Evolutionary conservation across 2,797 vertebrate genomes (phyloP).

Genomic region (Pagetopsis macropterus): DNA sequence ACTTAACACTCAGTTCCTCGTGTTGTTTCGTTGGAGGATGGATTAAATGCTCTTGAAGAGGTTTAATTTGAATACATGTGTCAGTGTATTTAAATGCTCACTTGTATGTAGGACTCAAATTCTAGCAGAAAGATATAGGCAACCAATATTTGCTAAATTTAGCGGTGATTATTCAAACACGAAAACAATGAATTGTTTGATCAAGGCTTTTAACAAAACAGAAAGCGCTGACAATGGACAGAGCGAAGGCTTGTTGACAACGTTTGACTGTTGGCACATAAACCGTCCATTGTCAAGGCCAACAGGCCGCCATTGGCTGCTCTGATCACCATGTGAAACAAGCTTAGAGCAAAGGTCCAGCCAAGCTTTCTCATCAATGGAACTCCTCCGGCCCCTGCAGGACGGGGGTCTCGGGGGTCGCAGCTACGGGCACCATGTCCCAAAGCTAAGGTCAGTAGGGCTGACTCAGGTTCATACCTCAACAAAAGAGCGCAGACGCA

Average conservation of each 20-base stretch:
- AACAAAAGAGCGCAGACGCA: slow-evolving; percentile 57
- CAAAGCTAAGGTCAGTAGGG: slow-evolving; percentile 67
- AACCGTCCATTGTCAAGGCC: slow-evolving; percentile 72
- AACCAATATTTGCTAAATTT: slow-evolving; percentile 15
- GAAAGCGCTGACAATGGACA: slow-evolving; percentile 36
- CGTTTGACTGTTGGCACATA: slow-evolving; percentile 54
- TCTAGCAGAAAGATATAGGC: background rate
- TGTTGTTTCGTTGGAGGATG: slow-evolving; percentile 33
- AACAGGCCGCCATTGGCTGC: slow-evolving; percentile 53
- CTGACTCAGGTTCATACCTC: slow-evolving; percentile 54
- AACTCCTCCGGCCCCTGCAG: slow-evolving; percentile 36
- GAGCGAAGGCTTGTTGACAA: slow-evolving; percentile 58
- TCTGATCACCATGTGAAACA: slow-evolving; percentile 66
- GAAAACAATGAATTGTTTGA: slow-evolving; percentile 48
- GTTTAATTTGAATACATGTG: slow-evolving; percentile 11
- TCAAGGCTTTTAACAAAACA: slow-evolving; percentile 46
- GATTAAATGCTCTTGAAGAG: slow-evolving; percentile 9
- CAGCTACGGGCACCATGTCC: slow-evolving; percentile 43
- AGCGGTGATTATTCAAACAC: slow-evolving; percentile 24
- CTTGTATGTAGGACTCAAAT: background rate
- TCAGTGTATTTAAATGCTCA: slow-evolving; percentile 17
- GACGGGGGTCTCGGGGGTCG: slow-evolving; percentile 59
- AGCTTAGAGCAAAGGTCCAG: slow-evolving; percentile 52
- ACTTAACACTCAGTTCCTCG: slow-evolving; percentile 47
- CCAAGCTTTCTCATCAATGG: slow-evolving; percentile 50